phyloP scores from a whole-genome alignment of 1,140 invertebrate genomes.

The Zaprionus ghesquierei region DNA sequence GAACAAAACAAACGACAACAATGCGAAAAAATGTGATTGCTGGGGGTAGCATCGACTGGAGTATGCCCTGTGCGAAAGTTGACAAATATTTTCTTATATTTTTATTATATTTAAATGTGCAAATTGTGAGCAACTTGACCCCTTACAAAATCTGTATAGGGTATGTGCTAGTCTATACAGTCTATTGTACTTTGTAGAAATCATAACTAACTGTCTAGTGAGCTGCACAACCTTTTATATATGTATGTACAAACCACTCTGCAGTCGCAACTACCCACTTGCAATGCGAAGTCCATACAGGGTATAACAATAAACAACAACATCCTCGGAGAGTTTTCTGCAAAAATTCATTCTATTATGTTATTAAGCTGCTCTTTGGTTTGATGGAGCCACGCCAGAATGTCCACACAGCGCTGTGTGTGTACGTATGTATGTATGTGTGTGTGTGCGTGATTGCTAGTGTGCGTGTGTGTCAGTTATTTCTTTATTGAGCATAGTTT shows the following conservation, averaged over 20 bases:
- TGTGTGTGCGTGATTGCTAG: background rate
- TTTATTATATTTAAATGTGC: no score
- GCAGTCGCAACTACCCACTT: background rate
- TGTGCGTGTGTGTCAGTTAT: conserved; percentile 2
- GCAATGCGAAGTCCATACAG: background rate
- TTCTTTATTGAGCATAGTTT: conserved; percentile 8
- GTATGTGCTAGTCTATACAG: background rate
- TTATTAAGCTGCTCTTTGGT: conserved; percentile 35
- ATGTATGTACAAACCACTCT: background rate
- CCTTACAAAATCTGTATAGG: background rate
- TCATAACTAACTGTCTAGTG: background rate
- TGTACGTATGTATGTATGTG: background rate
- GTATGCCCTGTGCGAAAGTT: background rate
- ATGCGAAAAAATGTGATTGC: background rate
- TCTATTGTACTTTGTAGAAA: background rate
- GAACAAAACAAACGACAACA: conserved; percentile 25
- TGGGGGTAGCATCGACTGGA: background rate
- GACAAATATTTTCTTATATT: no score
- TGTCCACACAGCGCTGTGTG: conserved; percentile 1
- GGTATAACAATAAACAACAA: conserved; percentile 21
- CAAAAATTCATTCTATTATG: conserved; percentile 39
- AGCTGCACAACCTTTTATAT: no score
- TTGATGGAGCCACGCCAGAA: conserved; percentile 12
- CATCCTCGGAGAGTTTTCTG: conserved; percentile 12
- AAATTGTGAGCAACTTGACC: no score